A percentile compares a stretch with the other conserved stretches of the same genome.
These are phyloP conservation scores for Poecile atricapillus DNA, from an alignment of 2,113 vertebrate species.

Conservation along the genomic window DNA sequence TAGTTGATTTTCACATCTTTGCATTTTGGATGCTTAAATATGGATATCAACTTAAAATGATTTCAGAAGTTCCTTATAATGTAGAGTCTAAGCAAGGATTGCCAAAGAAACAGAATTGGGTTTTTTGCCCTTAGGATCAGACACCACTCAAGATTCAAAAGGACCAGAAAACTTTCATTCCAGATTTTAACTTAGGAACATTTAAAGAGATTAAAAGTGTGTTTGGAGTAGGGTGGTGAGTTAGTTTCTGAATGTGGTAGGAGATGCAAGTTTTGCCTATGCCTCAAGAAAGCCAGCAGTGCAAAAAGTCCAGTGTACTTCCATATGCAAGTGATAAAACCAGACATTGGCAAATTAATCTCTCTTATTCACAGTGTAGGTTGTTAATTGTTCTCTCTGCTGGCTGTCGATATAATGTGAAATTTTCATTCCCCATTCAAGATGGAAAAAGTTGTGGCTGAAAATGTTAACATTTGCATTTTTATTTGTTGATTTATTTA, in stretches of 20 bases:
- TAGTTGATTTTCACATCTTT: slow-evolving; percentile 6
- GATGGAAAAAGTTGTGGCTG: slow-evolving; percentile 79
- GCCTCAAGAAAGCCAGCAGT: slow-evolving; percentile 27
- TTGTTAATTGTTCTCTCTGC: slow-evolving; percentile 82
- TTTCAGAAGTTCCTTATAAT: neutral
- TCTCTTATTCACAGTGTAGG: slow-evolving; percentile 73
- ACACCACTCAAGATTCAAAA: neutral
- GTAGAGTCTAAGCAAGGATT: neutral
- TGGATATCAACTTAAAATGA: neutral
- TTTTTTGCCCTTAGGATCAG: neutral
- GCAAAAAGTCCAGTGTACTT: slow-evolving; percentile 50
- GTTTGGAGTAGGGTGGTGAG: neutral
- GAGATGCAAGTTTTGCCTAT: slow-evolving; percentile 20
- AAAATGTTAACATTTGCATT: slow-evolving; percentile 89
- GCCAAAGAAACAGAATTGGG: neutral
- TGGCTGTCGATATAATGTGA: slow-evolving; percentile 79
- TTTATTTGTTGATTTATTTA: slow-evolving; percentile 90
- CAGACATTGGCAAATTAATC: slow-evolving; percentile 72
- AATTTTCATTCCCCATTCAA: slow-evolving; percentile 82
- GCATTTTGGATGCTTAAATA: slow-evolving; percentile 1
- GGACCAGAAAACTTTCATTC: neutral
- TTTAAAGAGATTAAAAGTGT: neutral
- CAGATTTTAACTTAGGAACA: neutral
- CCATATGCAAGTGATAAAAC: slow-evolving; percentile 69
- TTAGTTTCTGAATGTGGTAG: neutral